A percentile compares a stretch with the other conserved stretches of the same genome.
These are phyloP conservation scores for Drosophila antonietae DNA, from an alignment of 2,888 invertebrate species.

Conservation along the genomic window DNA sequence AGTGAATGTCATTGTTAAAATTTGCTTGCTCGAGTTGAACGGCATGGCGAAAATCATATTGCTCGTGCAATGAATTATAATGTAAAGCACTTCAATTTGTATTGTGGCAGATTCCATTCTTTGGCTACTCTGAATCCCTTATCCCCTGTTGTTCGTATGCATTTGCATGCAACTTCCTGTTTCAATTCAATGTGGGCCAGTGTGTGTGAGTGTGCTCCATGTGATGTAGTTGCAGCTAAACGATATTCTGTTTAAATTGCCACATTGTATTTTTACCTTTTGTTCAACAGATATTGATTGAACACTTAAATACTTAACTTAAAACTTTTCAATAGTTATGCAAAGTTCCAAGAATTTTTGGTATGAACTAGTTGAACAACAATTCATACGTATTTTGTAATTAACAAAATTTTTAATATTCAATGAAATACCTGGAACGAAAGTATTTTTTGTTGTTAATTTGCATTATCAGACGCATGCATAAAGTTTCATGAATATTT, in stretches of 20 bases:
- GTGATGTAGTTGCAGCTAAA: slow-evolving; percentile 20
- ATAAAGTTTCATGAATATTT: background rate
- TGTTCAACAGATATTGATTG: background rate
- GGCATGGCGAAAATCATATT: slow-evolving; percentile 56
- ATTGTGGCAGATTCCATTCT: slow-evolving; percentile 45
- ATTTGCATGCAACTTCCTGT: slow-evolving; percentile 46
- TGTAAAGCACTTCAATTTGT: slow-evolving; percentile 63
- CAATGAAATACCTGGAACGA: background rate
- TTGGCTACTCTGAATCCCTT: slow-evolving; percentile 1
- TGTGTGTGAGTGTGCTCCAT: slow-evolving; percentile 7
- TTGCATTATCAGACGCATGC: background rate
- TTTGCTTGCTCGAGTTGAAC: slow-evolving; percentile 29
- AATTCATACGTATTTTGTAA: background rate
- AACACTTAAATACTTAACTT: background rate
- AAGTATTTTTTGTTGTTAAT: background rate
- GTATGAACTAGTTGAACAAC: background rate
- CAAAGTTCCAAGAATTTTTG: background rate
- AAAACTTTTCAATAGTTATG: background rate
- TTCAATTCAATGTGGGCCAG: background rate
- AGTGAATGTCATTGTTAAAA: slow-evolving; percentile 66
- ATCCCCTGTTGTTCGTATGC: background rate
- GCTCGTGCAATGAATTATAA: slow-evolving; percentile 72
- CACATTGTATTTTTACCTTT: slow-evolving; percentile 4
- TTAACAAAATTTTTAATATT: background rate
- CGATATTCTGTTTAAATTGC: slow-evolving; percentile 25